These are phyloP conservation scores for Xylocampa areola DNA, from an alignment of 2,888 invertebrate genomes.

Conservation along the genomic window DNA sequence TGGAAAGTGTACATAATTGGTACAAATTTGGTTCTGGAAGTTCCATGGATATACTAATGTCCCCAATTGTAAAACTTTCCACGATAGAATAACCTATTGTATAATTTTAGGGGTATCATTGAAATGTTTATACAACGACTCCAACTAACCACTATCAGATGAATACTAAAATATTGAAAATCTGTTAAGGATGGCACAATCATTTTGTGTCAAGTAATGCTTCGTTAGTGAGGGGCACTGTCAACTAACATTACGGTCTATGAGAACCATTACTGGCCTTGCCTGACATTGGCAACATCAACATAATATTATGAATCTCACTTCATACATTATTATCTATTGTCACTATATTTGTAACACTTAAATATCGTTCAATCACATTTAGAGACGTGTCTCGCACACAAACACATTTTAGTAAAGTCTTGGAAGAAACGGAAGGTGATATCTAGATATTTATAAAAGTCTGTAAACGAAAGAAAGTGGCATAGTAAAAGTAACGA, in stretches of 20 bases:
- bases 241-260: slow-evolving; percentile 61
- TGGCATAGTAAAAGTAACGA: slow-evolving; percentile 41
- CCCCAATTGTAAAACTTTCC: slow-evolving; percentile 53
- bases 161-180: slow-evolving; percentile 59
- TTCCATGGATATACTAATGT: slow-evolving; percentile 48
- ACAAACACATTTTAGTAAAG: slow-evolving; percentile 48
- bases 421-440: slow-evolving; percentile 45
- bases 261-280: slow-evolving; percentile 76
- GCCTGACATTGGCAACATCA: slow-evolving; percentile 74
- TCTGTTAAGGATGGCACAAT: slow-evolving; percentile 79
- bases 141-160: slow-evolving; percentile 40
- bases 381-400: slow-evolving; percentile 57
- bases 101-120: slow-evolving; percentile 30
- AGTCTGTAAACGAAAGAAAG: slow-evolving; percentile 50
- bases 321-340: slow-evolving; percentile 61
- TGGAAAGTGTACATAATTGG: slow-evolving; percentile 68
- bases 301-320: slow-evolving; percentile 60
- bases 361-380: slow-evolving; percentile 60
- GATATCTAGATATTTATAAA: slow-evolving; percentile 47
- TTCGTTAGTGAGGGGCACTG: slow-evolving; percentile 59
- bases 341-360: slow-evolving; percentile 68
- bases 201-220: slow-evolving; percentile 72
- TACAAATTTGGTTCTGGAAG: slow-evolving; percentile 57
- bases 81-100: slow-evolving; percentile 38
- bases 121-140: slow-evolving; percentile 29